Evolutionary conservation across 2,888 invertebrate species (phyloP).

Genomic region (Patella caerulea): DNA sequence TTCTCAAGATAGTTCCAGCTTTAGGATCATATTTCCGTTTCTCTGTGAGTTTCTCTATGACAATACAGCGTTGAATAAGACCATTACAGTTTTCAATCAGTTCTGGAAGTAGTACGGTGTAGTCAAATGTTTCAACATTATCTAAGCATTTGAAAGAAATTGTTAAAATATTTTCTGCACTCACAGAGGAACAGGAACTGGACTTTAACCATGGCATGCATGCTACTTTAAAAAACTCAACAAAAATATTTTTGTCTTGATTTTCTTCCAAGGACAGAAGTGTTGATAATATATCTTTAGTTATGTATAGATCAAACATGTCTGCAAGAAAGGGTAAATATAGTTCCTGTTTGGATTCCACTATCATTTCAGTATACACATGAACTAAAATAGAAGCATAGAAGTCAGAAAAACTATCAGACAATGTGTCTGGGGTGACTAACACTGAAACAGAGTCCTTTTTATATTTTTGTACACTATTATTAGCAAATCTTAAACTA

Average conservation of each 20-base stretch:
- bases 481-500: background rate
- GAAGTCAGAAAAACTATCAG: background rate
- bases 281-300: slow-evolving; percentile 14
- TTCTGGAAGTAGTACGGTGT: background rate
- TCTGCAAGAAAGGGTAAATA: background rate
- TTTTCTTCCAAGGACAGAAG: slow-evolving; percentile 4
- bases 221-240: background rate
- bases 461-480: background rate
- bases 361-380: background rate
- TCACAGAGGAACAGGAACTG: background rate
- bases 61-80: background rate
- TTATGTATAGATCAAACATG: background rate
- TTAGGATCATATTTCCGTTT: background rate
- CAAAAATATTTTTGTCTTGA: background rate
- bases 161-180: background rate
- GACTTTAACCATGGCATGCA: background rate
- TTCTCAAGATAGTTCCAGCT: no score
- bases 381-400: background rate
- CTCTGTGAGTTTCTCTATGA: background rate
- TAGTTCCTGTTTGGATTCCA: background rate
- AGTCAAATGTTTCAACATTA: background rate
- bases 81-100: background rate
- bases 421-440: background rate
- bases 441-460: background rate
- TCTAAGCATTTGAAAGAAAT: slow-evolving; percentile 2